Evolutionary conservation across 2,888 invertebrate species (phyloP), one percentile per base, ranked within the genome.

Genomic region (Peribatodes rhomboidaria): DNA sequence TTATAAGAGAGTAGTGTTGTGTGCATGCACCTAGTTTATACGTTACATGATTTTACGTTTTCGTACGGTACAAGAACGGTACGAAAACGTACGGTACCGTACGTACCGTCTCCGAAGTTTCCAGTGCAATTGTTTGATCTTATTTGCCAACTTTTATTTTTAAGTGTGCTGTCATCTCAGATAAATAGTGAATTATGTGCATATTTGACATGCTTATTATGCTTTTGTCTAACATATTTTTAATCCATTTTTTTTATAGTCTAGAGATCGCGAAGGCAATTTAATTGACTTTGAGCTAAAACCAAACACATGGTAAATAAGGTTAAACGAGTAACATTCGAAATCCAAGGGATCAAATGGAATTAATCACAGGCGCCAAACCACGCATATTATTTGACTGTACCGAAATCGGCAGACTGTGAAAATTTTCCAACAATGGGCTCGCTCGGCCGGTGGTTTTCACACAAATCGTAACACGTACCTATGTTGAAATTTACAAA

Each of bases 321-420:
- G 46, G 61, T 54, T 61, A 66, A 66, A 50, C 49, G 58, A 27
- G 39, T 56, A 44, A 65, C 55, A 56, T 57, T 56, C 53, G 14
- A 56, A 52, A 58, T 49, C 49, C 62, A 69, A 64, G 61, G 65
- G 62, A 66, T 74, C 72, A 78, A 76, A 78, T 72, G 70, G 69
- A 72, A 79, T 78, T 71, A 73, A 80, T 74, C 74, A 72, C 70
- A 70, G 70, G 74, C 65, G 61, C 73, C 72, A 74, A 78, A 72
- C 77, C 76, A 71, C 75, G 69, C 74, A 75, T 79, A 76, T 78
- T 53, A 68, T 74, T 79, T 77, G 70, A 70, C 68, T 70, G 69
- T 72, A 73, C 76, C 72, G 69, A 74, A 78, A 67, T 63, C 75
- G 72, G 71, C 73, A 78, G 77, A 80, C 78, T 76, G 72, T 79